Percentiles rank a stretch among this genome's conserved stretches.
phyloP scores from a whole-genome alignment of 2,113 vertebrate genomes.

The Ellobius talpinus region DNA sequence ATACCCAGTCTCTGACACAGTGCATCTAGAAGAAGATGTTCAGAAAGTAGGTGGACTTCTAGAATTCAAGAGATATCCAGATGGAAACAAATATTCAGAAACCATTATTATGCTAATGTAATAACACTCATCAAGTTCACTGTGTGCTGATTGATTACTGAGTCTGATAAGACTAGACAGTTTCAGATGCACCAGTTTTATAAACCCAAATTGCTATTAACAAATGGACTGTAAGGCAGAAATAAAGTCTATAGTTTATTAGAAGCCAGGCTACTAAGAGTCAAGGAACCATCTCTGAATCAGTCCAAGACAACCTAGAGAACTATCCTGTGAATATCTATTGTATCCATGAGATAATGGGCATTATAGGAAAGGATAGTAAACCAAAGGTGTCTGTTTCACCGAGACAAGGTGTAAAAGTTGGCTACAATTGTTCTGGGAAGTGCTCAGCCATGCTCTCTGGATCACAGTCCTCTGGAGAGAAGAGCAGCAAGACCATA shows the following conservation, averaged over 20 bases:
- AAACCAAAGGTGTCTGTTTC: not conserved
- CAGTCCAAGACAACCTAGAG: not conserved
- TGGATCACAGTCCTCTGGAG: not conserved
- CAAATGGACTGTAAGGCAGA: not conserved
- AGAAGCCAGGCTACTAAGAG: not conserved
- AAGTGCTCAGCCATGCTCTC: not conserved
- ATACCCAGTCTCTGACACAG: not conserved
- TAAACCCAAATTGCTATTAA: not conserved
- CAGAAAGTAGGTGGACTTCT: not conserved
- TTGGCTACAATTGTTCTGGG: not conserved
- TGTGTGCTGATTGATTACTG: not conserved
- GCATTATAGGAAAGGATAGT: not conserved
- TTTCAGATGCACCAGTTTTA: not conserved
- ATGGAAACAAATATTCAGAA: conserved; percentile 3
- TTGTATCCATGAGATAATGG: not conserved
- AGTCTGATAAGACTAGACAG: not conserved
- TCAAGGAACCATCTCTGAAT: not conserved
- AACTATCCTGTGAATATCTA: not conserved
- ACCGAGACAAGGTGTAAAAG: not conserved
- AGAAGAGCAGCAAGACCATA: not conserved
- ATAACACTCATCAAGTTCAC: not conserved
- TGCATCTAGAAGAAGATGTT: not conserved
- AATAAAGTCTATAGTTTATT: not conserved
- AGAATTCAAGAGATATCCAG: not conserved
- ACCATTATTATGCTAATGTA: not conserved